These are phyloP conservation scores for Pseudorectes ferrugineus DNA, from an alignment of 2,113 vertebrate species.

Conservation along the genomic window DNA sequence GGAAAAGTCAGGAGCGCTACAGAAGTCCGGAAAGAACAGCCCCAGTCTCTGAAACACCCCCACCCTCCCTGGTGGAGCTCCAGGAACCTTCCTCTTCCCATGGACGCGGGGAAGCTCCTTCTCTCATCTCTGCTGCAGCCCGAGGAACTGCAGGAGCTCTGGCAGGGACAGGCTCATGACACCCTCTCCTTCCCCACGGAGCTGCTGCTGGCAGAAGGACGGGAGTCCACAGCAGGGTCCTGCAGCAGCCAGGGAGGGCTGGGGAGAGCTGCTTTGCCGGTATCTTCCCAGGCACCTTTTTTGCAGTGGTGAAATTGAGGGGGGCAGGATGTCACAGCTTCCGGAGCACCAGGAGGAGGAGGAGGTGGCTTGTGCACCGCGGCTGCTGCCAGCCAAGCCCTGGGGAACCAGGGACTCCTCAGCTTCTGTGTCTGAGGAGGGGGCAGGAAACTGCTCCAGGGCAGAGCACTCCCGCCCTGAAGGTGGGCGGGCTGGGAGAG, in stretches of 20 bases:
- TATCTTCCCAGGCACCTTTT: neutral
- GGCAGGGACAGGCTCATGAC: too few species aligned
- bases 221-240: neutral
- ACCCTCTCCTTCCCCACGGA: neutral
- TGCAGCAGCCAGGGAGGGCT: neutral
- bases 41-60: neutral
- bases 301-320: neutral
- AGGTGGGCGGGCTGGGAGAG: neutral
- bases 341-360: neutral
- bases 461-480: neutral
- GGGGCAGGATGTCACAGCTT: neutral
- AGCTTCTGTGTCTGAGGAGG: accelerated
- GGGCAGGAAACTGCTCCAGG: neutral
- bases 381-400: neutral
- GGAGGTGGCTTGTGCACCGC: accelerated
- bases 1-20: neutral
- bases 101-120: accelerated
- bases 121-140: accelerated
- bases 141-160: accelerated
- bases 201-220: neutral
- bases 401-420: neutral
- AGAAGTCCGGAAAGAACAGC: neutral
- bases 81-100: neutral
- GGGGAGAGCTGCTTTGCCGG: neutral
- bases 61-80: neutral